A percentile compares a stretch with the other conserved stretches of the same genome.
These are phyloP conservation scores for Telenomus remus DNA, from an alignment of 1,140 invertebrate species.

Conservation along the genomic window DNA sequence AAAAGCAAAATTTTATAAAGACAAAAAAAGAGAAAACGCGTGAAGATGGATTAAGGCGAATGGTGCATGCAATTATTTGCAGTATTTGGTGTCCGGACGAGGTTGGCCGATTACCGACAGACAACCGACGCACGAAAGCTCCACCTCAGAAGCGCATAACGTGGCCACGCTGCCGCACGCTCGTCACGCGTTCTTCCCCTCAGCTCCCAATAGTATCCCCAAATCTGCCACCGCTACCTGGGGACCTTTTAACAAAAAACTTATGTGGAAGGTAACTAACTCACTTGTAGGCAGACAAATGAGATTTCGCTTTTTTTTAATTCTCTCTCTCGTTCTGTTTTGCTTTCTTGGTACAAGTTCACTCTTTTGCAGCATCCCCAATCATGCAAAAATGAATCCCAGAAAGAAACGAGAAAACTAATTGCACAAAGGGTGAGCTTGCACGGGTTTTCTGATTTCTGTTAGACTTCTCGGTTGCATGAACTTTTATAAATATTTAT, in stretches of 20 bases:
- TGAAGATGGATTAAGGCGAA: conserved; percentile 63
- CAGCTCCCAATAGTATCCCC: conserved; percentile 77
- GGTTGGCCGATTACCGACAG: conserved; percentile 73
- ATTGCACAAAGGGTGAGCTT: conserved; percentile 14
- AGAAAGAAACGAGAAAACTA: neutral
- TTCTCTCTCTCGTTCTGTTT: conserved; percentile 16
- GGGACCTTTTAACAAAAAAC: conserved; percentile 81
- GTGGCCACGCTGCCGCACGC: conserved; percentile 77
- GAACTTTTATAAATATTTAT: conserved; percentile 59
- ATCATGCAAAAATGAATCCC: neutral
- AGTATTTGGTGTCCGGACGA: conserved; percentile 75
- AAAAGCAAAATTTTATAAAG: too few relatives aligned
- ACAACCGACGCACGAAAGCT: conserved; percentile 70
- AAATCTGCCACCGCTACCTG: conserved; percentile 80
- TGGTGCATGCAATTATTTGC: conserved; percentile 71
- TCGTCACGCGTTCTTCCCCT: conserved; percentile 77
- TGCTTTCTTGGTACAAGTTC: conserved; percentile 20
- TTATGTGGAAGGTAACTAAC: conserved; percentile 81
- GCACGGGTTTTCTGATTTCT: conserved; percentile 16
- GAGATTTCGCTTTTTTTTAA: too few relatives aligned
- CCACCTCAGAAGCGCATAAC: conserved; percentile 71
- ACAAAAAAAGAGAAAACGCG: conserved; percentile 9
- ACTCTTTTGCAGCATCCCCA: conserved; percentile 12
- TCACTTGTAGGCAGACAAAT: conserved; percentile 49
- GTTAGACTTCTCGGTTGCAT: conserved; percentile 53